A percentile compares a stretch with the other conserved stretches of the same genome.
Evolutionary conservation across 2,113 vertebrate genomes (phyloP).

Genomic region (Tyto alba): DNA sequence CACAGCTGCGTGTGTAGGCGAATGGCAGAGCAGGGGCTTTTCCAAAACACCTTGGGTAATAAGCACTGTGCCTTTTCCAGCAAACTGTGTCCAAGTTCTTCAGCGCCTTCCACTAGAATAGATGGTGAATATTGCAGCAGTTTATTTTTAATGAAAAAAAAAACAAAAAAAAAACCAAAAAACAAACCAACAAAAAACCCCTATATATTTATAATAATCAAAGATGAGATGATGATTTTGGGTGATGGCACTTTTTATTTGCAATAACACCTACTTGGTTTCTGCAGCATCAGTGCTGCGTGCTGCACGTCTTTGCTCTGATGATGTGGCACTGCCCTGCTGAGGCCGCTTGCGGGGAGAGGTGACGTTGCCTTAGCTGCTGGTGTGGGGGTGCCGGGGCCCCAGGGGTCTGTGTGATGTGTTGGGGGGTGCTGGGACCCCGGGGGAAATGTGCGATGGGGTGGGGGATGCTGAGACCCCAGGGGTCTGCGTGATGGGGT

Average conservation of each 20-base stretch:
- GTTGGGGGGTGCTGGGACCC: background rate
- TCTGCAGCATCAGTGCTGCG: background rate
- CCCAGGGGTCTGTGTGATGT: fast-evolving
- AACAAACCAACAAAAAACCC: too few relatives aligned
- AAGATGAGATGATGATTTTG: background rate
- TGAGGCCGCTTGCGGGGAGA: background rate
- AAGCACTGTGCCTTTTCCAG: background rate
- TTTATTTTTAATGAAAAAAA: background rate
- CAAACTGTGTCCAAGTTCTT: background rate
- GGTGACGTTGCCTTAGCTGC: background rate
- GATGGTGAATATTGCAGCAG: background rate
- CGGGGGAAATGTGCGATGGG: too few relatives aligned
- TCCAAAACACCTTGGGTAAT: background rate
- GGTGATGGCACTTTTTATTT: background rate
- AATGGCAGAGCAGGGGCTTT: background rate
- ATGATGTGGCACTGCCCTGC: background rate
- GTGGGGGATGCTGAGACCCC: background rate
- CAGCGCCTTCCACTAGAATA: background rate
- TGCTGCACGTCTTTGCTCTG: background rate
- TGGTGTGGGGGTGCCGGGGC: background rate
- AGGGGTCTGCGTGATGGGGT: background rate
- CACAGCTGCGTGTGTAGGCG: fast-evolving
- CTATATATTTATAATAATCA: background rate
- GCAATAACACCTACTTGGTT: background rate
- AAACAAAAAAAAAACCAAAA: background rate